Evolutionary conservation across 35 echinoderm and acorn worm species (phyloP).

Genomic region (Lytechinus variegatus): DNA sequence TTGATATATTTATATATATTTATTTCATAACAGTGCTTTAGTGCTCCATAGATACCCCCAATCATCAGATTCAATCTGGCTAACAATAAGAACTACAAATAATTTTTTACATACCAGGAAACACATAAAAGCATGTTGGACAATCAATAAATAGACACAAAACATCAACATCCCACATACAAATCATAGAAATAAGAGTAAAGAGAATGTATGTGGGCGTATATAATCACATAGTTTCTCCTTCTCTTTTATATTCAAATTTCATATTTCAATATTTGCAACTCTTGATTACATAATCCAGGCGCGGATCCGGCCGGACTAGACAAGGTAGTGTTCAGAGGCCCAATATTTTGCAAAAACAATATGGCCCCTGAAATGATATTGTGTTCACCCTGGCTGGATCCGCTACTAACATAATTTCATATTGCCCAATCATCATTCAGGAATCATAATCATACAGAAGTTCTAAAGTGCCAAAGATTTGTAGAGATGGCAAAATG

Average conservation of each 20-base stretch:
- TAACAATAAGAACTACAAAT: neutral
- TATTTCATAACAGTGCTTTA: no score
- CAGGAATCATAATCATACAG: neutral
- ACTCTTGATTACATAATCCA: neutral
- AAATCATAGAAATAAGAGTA: neutral
- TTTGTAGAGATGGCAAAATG: no score
- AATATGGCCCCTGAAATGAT: no score
- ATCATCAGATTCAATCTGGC: neutral
- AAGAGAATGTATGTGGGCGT: neutral
- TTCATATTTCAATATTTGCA: neutral
- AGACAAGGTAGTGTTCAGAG: no score
- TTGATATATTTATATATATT: no score
- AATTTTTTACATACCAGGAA: neutral
- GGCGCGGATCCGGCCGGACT: no score
- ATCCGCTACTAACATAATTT: neutral
- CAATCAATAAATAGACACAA: slow-evolving; percentile 5
- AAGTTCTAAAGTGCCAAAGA: no score
- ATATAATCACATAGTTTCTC: neutral
- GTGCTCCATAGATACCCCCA: no score
- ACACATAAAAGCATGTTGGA: neutral
- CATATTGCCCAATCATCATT: neutral
- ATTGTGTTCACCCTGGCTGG: no score
- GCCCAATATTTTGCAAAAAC: no score
- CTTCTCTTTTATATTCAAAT: neutral
- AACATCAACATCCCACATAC: neutral